Conservation (phyloP, 2,113 vertebrate genomes). For the Burhinus oedicnemus region DNA sequence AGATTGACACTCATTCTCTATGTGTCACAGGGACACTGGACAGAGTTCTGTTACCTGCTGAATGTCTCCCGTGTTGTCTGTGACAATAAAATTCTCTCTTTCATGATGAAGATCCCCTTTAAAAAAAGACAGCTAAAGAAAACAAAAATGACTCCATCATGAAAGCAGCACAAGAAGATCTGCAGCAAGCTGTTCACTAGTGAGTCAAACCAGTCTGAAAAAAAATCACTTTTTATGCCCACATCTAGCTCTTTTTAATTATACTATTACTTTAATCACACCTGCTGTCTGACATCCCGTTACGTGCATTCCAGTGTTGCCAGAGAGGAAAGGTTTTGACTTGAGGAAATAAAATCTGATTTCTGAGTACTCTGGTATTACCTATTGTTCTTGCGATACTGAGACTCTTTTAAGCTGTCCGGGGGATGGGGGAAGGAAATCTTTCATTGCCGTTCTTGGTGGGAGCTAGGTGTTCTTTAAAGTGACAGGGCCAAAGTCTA, state of each 20-base stretch:
- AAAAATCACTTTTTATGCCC: background rate
- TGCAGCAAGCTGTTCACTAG: background rate
- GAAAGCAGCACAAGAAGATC: background rate
- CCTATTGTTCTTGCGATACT: background rate
- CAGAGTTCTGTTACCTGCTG: background rate
- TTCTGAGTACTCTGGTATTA: background rate
- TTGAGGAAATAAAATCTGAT: background rate
- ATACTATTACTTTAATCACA: slow-evolving; percentile 48
- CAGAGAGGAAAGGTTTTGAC: background rate
- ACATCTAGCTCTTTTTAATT: slow-evolving; percentile 44
- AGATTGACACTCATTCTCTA: background rate
- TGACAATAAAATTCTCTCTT: background rate
- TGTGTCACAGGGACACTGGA: background rate
- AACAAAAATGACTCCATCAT: background rate
- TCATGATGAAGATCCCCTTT: slow-evolving; percentile 4
- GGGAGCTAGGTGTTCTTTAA: background rate
- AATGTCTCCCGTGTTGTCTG: background rate
- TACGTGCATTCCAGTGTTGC: background rate
- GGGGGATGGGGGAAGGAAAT: no score
- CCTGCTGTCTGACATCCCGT: slow-evolving; percentile 23
- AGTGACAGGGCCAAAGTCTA: background rate
- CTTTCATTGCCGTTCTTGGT: background rate
- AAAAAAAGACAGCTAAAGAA: slow-evolving; percentile 6
- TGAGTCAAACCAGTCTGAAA: background rate
- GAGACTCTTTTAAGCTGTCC: background rate